A percentile compares a stretch with the other conserved stretches of the same genome.
phyloP scores from a whole-genome alignment of 2,797 vertebrate species.

The Sebastiscus tertius region DNA sequence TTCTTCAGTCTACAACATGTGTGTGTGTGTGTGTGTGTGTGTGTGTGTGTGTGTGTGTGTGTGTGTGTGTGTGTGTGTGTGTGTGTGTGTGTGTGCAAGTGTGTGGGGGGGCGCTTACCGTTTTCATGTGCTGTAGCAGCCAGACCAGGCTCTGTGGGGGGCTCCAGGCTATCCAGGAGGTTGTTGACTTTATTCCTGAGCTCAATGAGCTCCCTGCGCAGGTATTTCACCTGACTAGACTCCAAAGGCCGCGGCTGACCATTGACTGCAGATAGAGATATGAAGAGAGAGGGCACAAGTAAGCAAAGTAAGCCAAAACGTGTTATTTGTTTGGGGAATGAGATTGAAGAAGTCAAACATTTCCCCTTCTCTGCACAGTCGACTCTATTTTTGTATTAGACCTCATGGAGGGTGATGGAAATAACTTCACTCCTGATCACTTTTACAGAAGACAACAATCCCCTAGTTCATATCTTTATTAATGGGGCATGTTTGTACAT shows the following conservation, averaged over 20 bases:
- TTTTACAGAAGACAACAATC: conserved; percentile 23
- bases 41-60: not conserved
- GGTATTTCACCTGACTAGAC: conserved; percentile 97
- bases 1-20: not conserved
- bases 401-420: conserved; percentile 2
- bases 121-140: conserved; percentile 86
- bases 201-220: conserved; percentile 97
- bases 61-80: not conserved
- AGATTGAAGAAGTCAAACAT: not conserved
- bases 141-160: conserved; percentile 90
- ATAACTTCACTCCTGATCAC: not conserved
- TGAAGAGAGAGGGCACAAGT: not conserved
- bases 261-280: conserved; percentile 86
- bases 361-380: not conserved
- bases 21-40: not conserved
- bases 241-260: conserved; percentile 97
- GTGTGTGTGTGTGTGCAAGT: not conserved
- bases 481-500: conserved; percentile 3
- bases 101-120: conserved; percentile 78
- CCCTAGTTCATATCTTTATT: not conserved
- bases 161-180: conserved; percentile 95
- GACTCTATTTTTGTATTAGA: not conserved
- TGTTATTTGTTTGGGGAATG: not conserved
- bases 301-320: not conserved
- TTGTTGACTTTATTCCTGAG: conserved; percentile 98